A percentile compares a stretch with the other conserved stretches of the same genome.
phyloP scores from a whole-genome alignment of 2,113 vertebrate species.

The Jacana jacana region DNA sequence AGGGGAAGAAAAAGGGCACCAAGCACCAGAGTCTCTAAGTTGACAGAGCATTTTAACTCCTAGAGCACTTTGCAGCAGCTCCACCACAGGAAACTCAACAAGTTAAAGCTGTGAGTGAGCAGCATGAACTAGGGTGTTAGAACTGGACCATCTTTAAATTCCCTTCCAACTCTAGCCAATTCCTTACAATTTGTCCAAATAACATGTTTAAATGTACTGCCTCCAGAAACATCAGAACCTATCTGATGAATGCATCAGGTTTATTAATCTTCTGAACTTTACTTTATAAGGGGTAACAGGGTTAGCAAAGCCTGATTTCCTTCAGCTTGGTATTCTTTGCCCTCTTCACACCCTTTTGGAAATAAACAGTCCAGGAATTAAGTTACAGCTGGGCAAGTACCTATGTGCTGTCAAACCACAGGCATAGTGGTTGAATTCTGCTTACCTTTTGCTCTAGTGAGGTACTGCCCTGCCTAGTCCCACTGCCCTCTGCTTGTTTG shows the following conservation, averaged over 20 bases:
- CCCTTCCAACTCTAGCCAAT: neutral
- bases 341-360: neutral
- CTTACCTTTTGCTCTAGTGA: neutral
- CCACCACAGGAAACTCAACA: neutral
- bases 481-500: neutral
- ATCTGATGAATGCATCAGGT: neutral
- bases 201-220: neutral
- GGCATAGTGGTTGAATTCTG: neutral
- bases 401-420: neutral
- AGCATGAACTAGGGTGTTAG: neutral
- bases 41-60: neutral
- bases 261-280: neutral
- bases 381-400: neutral
- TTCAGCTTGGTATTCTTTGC: neutral
- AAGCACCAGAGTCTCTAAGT: neutral
- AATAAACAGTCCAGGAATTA: neutral
- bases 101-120: neutral
- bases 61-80: neutral
- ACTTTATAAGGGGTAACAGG: neutral
- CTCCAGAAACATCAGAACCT: neutral
- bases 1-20: neutral
- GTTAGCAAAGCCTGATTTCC: neutral
- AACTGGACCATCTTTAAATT: neutral
- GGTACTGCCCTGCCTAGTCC: neutral
- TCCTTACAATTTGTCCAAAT: neutral